Percentiles rank a stretch among this genome's conserved stretches.
Evolutionary conservation across 2,888 invertebrate genomes (phyloP).

Genomic region (Toxonevra muliebris): DNA sequence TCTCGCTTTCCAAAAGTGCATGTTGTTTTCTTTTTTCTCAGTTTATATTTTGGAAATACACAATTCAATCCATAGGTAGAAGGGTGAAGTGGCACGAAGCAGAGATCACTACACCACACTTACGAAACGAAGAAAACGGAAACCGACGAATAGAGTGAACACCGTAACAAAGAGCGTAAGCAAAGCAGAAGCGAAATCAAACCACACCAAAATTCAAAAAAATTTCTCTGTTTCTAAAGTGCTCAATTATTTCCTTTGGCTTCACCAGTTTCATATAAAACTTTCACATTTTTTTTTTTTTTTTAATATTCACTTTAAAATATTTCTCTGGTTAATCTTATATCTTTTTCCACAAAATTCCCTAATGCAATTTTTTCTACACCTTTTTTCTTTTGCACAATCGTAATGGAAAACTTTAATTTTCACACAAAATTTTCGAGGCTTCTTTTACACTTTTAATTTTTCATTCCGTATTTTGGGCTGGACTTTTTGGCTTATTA

Average conservation of each 20-base stretch:
- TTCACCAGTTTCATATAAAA: constrained; percentile 31
- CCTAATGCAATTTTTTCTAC: neutral
- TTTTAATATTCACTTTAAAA: constrained; percentile 20
- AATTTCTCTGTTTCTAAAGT: constrained; percentile 6
- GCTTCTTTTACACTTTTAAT: constrained; percentile 29
- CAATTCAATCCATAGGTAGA: no score
- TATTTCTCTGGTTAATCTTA: neutral
- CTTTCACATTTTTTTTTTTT: constrained; percentile 21
- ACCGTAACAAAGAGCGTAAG: constrained; percentile 33
- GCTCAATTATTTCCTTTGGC: constrained; percentile 26
- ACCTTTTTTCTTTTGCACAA: constrained; percentile 6
- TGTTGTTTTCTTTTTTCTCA: no score
- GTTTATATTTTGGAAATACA: no score
- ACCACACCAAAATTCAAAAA: constrained; percentile 12
- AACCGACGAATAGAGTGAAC: no score
- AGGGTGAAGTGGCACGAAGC: no score
- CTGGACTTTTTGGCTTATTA: constrained; percentile 18
- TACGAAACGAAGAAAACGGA: no score
- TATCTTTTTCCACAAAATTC: neutral
- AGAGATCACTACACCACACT: no score
- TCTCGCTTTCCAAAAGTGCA: no score
- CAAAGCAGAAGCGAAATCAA: constrained; percentile 41
- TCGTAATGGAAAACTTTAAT: constrained; percentile 6
- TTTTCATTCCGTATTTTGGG: constrained; percentile 25
- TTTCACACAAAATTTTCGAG: constrained; percentile 42